Evolutionary conservation across 2,888 invertebrate species (phyloP), one percentile per base, ranked within the genome.

Genomic region (Aplocera efformata): DNA sequence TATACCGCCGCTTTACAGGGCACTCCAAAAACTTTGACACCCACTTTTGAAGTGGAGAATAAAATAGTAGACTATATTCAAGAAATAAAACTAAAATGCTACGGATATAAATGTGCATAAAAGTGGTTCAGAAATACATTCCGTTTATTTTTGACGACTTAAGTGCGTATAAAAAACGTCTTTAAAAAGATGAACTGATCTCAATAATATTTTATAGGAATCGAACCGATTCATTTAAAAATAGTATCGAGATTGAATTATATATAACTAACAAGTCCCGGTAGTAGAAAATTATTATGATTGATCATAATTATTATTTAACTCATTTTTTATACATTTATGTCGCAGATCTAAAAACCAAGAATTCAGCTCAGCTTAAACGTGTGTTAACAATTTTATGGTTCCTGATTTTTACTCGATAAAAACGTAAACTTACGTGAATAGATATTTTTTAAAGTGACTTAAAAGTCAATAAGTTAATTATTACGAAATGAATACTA

Each of bases 31-130:
- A 53, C 42, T 46, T 48, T 44, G 44, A 35, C 41, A 44, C 45
- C 48, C 53, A 53, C 53, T 48, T 48, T 43, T 29, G 46, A 50
- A 48, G 51, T 48, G 46, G 50, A 48, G 48, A 50, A 37, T 50
- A 48, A 53, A 55, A 64, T 51, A 55, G 49, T 42, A 50, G 53
- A 57, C 60, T 55, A 60, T 48, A 53, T 53, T 59, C 56, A 63
- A 60, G 59, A 60, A 53, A 42, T 71, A 60, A 72, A 67, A 65
- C 69, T 67, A 65, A 67, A 71, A 65, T 59, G 61, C 59, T 50
- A 62, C 64, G 54, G 60, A 48, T 56, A 53, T 70, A 63, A 48
- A 42, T 43, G 44, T 35, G 42, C 41, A 49, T 54, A 48, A 54
- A 49, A 42, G 49, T 25, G 36, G 43, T 38, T 44, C 23, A 26